Evolutionary conservation across 2,888 invertebrate species (phyloP), one percentile per base, ranked within the genome.

Genomic region (Agelastica alni): DNA sequence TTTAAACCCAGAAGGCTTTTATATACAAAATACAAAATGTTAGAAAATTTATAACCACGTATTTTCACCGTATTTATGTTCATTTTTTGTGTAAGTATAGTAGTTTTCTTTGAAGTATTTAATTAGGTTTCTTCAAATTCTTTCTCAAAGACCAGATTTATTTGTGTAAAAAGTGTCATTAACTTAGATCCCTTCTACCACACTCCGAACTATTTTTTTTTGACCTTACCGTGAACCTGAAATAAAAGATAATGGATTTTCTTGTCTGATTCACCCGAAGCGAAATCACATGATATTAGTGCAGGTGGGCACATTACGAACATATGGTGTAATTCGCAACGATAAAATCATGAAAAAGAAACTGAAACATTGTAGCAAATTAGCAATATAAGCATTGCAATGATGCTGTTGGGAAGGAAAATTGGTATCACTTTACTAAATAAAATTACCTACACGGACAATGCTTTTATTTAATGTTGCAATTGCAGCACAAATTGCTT

Each of bases 281-380:
- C 39, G 44, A 13, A 54, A 37, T 54, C 30, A 32, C 43, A 14
- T 36, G 37, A 42, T 54, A 49, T 49, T 44, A 32, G 44, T 22
- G 31, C 48, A 49, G 44, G 54, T 48, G 42, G 36, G 42, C 36
- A 30, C 48, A 47, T 48, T 53, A 49, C 30, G 14, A 44, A 37
- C 54, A 54, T 31, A 31, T 49, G 54, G 37, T 22, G 44, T 44
- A 39, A 49, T 54, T 54, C 54, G 43, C 54, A 48, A 37, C 54
- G 44, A 36, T 48, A 37, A 53, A 48, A 37, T n/a, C 31, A 32
- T 43, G 32, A 16, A 54, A 46, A 48, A 48, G 44, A 49, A 54
- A 36, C 44, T 17, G 39, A 37, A 43, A 54, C 37, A 49, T 43
- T 30, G 37, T 10, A 43, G 53, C 34, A 30, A 48, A 48, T 47